phyloP scores from a whole-genome alignment of 2,797 vertebrate genomes.

The Cyclura pinguis region DNA sequence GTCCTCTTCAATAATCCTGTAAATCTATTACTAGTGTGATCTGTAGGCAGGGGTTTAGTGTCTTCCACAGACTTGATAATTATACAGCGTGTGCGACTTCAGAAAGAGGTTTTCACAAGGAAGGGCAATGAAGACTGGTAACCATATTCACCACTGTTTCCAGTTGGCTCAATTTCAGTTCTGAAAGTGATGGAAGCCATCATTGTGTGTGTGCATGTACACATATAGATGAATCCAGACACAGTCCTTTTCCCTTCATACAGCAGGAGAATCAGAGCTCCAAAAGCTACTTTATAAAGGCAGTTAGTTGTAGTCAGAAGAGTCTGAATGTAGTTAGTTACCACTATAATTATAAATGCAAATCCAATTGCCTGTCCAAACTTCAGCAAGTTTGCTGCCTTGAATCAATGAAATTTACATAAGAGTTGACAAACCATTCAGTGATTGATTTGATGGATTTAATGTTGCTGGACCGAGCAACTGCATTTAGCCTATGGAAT shows the following conservation, averaged over 20 bases:
- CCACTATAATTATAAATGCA: neutral
- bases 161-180: constrained; percentile 46
- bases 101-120: constrained; percentile 49
- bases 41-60: constrained; percentile 35
- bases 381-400: no score
- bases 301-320: no score
- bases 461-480: no score
- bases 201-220: neutral
- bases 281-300: no score
- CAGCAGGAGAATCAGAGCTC: neutral
- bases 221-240: neutral
- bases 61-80: constrained; percentile 34
- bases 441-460: no score
- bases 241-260: constrained; percentile 33
- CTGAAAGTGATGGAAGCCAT: constrained; percentile 53
- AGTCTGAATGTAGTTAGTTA: no score
- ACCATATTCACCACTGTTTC: constrained; percentile 23
- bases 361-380: no score
- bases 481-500: no score
- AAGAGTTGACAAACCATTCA: no score
- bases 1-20: constrained; percentile 14
- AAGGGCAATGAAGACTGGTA: constrained; percentile 40
- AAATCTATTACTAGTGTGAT: constrained; percentile 21
- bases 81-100: constrained; percentile 25
- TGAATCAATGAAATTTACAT: no score